phyloP scores from a whole-genome alignment of 2,797 vertebrate genomes.

The Channa striata region DNA sequence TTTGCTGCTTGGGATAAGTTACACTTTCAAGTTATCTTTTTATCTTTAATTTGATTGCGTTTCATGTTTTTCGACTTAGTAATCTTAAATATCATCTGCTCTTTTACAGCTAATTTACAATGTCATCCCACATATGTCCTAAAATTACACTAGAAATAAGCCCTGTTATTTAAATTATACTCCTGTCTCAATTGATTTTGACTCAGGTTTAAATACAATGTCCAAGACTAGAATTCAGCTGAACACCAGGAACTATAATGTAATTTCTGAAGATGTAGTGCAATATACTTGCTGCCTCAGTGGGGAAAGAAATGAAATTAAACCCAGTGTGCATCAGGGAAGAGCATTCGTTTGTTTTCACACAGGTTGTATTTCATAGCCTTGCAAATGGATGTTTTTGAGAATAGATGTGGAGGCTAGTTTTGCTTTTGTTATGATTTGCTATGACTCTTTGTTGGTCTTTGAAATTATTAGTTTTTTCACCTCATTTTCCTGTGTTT shows the following conservation, averaged over 20 bases:
- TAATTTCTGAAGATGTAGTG: conserved; percentile 21
- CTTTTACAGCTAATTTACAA: not conserved
- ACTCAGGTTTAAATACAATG: conserved; percentile 10
- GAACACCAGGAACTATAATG: conserved; percentile 17
- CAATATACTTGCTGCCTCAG: conserved; percentile 10
- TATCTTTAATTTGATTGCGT: not conserved
- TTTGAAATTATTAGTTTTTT: not conserved
- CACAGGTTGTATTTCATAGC: conserved; percentile 29
- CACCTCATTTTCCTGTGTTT: not conserved
- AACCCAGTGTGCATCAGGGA: conserved; percentile 4
- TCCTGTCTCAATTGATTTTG: not conserved
- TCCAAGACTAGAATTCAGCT: conserved; percentile 1
- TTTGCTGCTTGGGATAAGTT: not conserved
- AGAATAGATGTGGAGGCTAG: not conserved
- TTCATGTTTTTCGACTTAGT: not conserved
- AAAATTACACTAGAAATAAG: not conserved
- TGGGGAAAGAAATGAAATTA: conserved; percentile 30
- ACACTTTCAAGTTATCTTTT: not conserved
- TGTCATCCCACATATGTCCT: not conserved
- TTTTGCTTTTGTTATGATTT: conserved; percentile 43
- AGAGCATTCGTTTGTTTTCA: conserved; percentile 25
- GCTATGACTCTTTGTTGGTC: not conserved
- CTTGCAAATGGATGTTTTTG: conserved; percentile 38
- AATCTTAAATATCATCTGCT: not conserved
- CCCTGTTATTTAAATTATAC: not conserved